Evolutionary conservation across 2,797 vertebrate genomes (phyloP), one percentile per base, ranked within the genome.

Genomic region (Sebastes goodei): DNA sequence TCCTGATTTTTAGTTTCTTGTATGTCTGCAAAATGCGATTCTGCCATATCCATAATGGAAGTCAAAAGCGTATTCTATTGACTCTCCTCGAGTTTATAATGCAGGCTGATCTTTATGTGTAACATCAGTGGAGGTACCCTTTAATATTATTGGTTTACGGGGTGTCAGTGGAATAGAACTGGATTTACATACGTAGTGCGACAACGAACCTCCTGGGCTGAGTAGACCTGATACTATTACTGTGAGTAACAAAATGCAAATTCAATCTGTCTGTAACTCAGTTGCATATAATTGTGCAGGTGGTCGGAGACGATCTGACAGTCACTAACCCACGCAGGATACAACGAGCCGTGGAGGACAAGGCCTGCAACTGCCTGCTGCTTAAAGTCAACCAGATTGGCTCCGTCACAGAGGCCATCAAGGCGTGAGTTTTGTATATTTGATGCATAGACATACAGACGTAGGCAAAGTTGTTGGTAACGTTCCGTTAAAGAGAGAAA

Each of bases 351-450:
- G 96, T 98, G 78, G 97, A 97, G 76, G 97, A 98, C 46, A 97
- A 97, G 87, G 96, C 97, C 91, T 98, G 97, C 93, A 98, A 98
- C 93, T 98, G 97, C 70, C 94, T 98, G 71, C 95, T 98, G 87
- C 97, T 98, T 46, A 98, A 98, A 92, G 97, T 98, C 93, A 98
- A 98, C 93, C 97, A 98, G 94, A 98, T 98, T 1, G 97, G 97
- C 74, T 97, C 97, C 0, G 96, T 98, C 84, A 98, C 97, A 0
- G 97, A 98, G 93, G 96, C 97, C 88, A 97, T 98, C 78, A 97
- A 97, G 90, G 97, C 97, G 97, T 98, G 92, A 96, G 97, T 93
- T 60, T 56, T 60, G n/a, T 65, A 35, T n/a, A 7, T 62, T 29
- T 57, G 42, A 60, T 12, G 52, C 53, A 52, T 4, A 42, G 62